Percentiles rank a stretch among this genome's conserved stretches.
These are phyloP conservation scores for Umimayanthus kanabou DNA, from an alignment of 92 coral and sea anemone species.

Conservation along the genomic window DNA sequence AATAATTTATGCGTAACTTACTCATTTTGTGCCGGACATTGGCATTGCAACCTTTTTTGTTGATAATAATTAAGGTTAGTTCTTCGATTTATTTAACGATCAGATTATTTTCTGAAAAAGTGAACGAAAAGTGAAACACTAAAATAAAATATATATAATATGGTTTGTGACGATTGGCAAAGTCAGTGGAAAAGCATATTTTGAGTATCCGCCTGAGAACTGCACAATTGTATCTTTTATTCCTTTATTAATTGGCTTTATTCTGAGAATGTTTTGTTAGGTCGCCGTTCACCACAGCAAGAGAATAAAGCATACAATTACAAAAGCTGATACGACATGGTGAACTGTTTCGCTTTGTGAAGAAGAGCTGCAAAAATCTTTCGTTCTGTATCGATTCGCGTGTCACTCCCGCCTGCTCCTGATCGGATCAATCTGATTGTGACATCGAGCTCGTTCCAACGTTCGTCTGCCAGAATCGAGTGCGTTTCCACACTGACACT, in stretches of 20 bases:
- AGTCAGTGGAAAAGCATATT: background rate
- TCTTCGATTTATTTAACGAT: slow-evolving; percentile 7
- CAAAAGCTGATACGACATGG: background rate
- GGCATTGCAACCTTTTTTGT: slow-evolving; percentile 1
- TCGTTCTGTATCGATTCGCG: background rate
- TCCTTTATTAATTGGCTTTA: background rate
- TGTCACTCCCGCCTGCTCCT: background rate
- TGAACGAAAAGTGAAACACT: background rate
- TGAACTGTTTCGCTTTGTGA: background rate
- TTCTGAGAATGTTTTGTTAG: slow-evolving; percentile 1
- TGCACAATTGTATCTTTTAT: background rate
- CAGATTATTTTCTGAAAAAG: no score
- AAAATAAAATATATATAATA: background rate
- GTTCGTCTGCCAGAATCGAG: background rate
- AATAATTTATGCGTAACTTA: slow-evolving; percentile 35
- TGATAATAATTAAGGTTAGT: background rate
- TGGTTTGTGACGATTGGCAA: background rate
- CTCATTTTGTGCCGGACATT: background rate
- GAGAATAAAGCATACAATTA: background rate
- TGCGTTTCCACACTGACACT: slow-evolving; percentile 14
- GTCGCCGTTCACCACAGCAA: background rate
- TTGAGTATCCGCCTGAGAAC: background rate
- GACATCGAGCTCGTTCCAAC: background rate
- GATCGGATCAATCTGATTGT: no score
- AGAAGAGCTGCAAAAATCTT: background rate